A percentile compares a stretch with the other conserved stretches of the same genome.
phyloP scores from a whole-genome alignment of 2,888 invertebrate genomes.

The Lamellibrachia columna region DNA sequence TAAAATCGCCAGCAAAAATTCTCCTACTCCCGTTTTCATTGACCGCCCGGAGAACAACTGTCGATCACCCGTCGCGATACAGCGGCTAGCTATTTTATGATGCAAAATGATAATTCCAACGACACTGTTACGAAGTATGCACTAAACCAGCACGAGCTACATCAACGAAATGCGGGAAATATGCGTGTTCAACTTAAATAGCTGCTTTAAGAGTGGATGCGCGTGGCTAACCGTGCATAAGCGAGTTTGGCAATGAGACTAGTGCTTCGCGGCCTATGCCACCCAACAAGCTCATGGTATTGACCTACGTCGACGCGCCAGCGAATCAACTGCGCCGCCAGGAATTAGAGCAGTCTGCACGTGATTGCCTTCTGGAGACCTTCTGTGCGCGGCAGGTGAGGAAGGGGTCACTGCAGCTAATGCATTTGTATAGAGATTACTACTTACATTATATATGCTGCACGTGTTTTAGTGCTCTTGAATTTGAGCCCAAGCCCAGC shows the following conservation, averaged over 20 bases:
- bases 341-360: constrained; percentile 8
- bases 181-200: constrained; percentile 12
- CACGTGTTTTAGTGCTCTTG: too few relatives aligned
- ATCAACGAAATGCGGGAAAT: not conserved
- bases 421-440: too few relatives aligned
- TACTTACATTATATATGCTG: not conserved
- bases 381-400: constrained; percentile 13
- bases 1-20: not conserved
- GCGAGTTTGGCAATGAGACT: constrained; percentile 16
- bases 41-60: not conserved
- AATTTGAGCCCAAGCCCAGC: too few relatives aligned
- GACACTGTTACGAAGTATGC: not conserved
- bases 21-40: not conserved
- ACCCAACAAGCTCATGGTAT: constrained; percentile 4
- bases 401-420: not conserved
- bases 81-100: not conserved
- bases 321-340: constrained; percentile 10
- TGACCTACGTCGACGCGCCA: not conserved
- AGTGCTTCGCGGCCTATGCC: not conserved
- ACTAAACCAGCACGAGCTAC: not conserved
- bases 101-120: not conserved
- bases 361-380: constrained; percentile 9
- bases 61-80: not conserved
- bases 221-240: not conserved
- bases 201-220: constrained; percentile 16